Evolutionary conservation across 2,113 vertebrate species (phyloP), one percentile per base, ranked within the genome.

Genomic region (Chionis minor): DNA sequence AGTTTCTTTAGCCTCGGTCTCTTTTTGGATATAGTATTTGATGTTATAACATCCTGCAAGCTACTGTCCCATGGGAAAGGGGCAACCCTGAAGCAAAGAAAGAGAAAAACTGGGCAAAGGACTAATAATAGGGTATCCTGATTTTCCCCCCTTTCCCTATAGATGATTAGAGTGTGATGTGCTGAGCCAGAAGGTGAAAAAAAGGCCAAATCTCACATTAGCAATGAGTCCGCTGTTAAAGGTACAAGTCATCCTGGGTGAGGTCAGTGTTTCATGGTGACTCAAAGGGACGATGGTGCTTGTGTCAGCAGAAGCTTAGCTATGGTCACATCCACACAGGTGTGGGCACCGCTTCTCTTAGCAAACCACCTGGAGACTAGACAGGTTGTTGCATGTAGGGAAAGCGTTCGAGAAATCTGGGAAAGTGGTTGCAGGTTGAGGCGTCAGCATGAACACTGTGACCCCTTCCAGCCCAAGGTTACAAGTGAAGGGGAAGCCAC

Each of bases 271-370:
- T 86, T 74, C 21, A 1, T 15, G 32, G 49, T 96, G 90, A 94
- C 83, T 97, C 23, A 10, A 58, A 80, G 44, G 19, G 47, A 86
- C 4, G 2, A 35, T n/a, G 47, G 81, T 95, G 79, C 42, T 88
- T 84, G 19, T 89, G 88, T 96, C 92, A 95, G 94, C 95, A 97
- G 52, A 88, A 92, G 33, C 47, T 74, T 62, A 75, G 74, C 71
- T 86, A 77, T 0, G 3, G 80, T 71, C 90, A 72, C 56, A 93
- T 73, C 23, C 15, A 19, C 1, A 2, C 65, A 89, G 45, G 52
- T 75, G 47, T 65, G 73, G 75, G 59, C 69, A 69, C 19, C 1
- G 4, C 38, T 86, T 35, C 82, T 92, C 75, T 55, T 24, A 52
- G 63, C 1, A 4, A 96, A 88, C 45, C 59, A 90, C 80, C 56